Conservation (phyloP, 2,797 vertebrate species). For the Capromys pilorides region DNA sequence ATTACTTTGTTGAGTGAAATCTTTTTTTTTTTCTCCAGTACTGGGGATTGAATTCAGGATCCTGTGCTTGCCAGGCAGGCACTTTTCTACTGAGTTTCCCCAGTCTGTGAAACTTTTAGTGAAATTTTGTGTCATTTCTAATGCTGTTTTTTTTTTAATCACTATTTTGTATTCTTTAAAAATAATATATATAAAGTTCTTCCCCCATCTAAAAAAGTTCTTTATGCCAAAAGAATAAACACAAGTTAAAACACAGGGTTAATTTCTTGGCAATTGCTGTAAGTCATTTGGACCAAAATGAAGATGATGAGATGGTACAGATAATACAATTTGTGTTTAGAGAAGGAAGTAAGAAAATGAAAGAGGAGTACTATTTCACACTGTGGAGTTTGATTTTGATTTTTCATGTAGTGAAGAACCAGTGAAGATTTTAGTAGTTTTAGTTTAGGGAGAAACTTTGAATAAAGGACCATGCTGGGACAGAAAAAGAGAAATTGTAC, state of each 20-base stretch:
- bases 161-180: no score
- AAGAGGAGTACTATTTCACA: not conserved
- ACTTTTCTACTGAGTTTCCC: no score
- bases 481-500: not conserved
- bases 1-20: no score
- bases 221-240: slow-evolving; percentile 13
- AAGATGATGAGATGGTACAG: not conserved
- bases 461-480: not conserved
- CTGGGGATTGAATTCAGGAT: no score
- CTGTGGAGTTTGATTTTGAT: slow-evolving; percentile 28
- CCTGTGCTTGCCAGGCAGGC: no score
- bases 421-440: not conserved
- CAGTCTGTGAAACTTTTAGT: no score
- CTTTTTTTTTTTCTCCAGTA: no score
- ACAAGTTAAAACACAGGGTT: not conserved
- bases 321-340: not conserved
- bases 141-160: no score
- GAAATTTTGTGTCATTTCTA: no score
- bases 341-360: not conserved
- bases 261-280: slow-evolving; percentile 11
- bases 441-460: not conserved
- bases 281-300: not conserved
- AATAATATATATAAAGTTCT: no score
- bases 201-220: not conserved
- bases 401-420: not conserved